A percentile compares a stretch with the other conserved stretches of the same genome.
These are phyloP conservation scores for Xerus rutilus DNA, from an alignment of 2,797 vertebrate species.

Conservation along the genomic window DNA sequence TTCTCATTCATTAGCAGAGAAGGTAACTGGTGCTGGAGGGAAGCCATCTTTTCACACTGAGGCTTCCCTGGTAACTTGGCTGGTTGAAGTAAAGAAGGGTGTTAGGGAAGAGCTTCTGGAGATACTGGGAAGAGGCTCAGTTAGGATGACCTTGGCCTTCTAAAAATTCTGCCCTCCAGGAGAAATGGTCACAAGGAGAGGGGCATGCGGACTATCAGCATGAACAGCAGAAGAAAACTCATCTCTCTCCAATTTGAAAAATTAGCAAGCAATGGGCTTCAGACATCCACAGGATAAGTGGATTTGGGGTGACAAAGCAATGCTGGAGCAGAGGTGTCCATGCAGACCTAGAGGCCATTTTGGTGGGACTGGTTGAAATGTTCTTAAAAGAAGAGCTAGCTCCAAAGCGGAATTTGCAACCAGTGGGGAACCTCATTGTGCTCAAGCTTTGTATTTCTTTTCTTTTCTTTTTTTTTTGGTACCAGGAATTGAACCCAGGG, in stretches of 20 bases:
- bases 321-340: not conserved
- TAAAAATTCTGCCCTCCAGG: not conserved
- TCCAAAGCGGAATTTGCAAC: not conserved
- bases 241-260: not conserved
- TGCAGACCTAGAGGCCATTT: not conserved
- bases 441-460: not conserved
- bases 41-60: not conserved
- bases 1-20: conserved; percentile 25
- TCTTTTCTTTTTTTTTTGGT: no score
- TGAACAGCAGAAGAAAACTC: not conserved
- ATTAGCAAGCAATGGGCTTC: not conserved
- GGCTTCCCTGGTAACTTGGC: not conserved
- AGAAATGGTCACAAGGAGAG: not conserved
- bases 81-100: not conserved
- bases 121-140: not conserved
- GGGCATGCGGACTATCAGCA: rapidly evolving
- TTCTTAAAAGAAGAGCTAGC: not conserved
- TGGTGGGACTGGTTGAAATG: not conserved
- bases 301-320: not conserved
- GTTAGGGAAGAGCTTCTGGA: not conserved
- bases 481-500: no score
- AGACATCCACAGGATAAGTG: not conserved
- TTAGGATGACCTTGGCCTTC: not conserved
- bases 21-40: conserved; percentile 25
- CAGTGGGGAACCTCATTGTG: no score